A percentile compares a stretch with the other conserved stretches of the same genome.
Evolutionary conservation across 2,888 invertebrate genomes (phyloP).

Genomic region (Drosophila sordidula): DNA sequence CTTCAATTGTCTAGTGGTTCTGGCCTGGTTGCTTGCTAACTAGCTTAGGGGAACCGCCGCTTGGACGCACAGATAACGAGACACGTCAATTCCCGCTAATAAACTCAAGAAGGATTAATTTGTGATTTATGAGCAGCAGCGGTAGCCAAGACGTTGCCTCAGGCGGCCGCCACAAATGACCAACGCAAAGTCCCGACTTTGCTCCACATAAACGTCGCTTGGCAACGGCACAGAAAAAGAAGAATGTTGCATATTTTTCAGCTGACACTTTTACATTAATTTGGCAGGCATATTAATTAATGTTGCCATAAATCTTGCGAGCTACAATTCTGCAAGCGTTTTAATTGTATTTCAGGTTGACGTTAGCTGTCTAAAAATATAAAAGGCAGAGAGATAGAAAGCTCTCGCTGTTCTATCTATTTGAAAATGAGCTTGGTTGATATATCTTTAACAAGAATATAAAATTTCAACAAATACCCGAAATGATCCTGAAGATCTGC

Average conservation of each 20-base stretch:
- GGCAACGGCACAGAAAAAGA: constrained; percentile 24
- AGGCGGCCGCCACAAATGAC: constrained; percentile 27
- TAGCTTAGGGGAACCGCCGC: constrained; percentile 18
- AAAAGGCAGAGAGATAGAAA: background rate
- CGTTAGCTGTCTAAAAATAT: background rate
- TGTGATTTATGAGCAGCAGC: constrained; percentile 80
- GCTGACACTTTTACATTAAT: constrained; percentile 46
- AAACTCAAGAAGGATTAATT: constrained; percentile 84
- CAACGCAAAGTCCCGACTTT: constrained; percentile 9
- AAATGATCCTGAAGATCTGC: background rate
- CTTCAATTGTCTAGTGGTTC: constrained; percentile 49
- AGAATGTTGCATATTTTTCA: constrained; percentile 56
- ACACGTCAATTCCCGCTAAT: constrained; percentile 82
- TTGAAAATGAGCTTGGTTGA: too few relatives aligned
- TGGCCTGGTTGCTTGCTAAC: constrained; percentile 4
- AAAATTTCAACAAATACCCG: background rate
- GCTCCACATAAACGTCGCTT: constrained; percentile 3
- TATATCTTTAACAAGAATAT: too few relatives aligned
- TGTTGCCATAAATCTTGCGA: constrained; percentile 40
- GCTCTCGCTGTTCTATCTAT: too few relatives aligned
- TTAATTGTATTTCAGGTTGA: constrained; percentile 11
- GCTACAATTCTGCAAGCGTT: constrained; percentile 8
- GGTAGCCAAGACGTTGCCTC: constrained; percentile 32
- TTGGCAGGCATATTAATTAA: constrained; percentile 57
- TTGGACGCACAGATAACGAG: constrained; percentile 68